Base-by-base conservation (phyloP, 2,888 invertebrate genomes). In the Tachina lurida region DNA sequence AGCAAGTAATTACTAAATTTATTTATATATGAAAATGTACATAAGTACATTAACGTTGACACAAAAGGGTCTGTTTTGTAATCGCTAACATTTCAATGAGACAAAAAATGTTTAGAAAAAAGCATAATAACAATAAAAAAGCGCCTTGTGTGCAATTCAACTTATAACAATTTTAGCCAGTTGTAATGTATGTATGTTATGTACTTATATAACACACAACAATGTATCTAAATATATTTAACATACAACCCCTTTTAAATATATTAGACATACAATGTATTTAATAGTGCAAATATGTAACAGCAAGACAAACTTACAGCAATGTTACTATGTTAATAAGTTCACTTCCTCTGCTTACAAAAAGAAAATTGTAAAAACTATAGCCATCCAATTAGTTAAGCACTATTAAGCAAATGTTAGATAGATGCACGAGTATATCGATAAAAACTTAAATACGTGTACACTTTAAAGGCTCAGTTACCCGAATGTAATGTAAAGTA, bases 331-430 rank as follows among this genome's bases (percentile, higher is more conserved):
- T 31, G 52, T 68, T 81, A 68, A 60, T 81, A 60, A 60, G 74
- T 75, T 75, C 60, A 39, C 74, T 81, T 75, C 68, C 81, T 70
- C 67, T 56, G n/a, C 70, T 19, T 70, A 74, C 54, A 75, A 70
- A 43, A 31, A 17, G 13, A 10, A 15, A n/a, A 10, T 31, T 49
- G 54, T 41, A 58, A 15, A 39, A 81, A 54, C 60, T 71, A 58
- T 58, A 68, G 47, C 56, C 45, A 62, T 82, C 62, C 70, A 75
- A 76, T 82, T 82, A 82, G 81, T 76, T 41, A 41, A 70, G 63
- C 70, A 63, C 49, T 76, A 22, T 63, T 68, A 62, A 39, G 10
- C 45, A 62, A 43, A 67, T 41, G 3, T 12, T 31, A 56, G 9
- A 13, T 8, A 78, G 0, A 43, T 12, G 13, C 15, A n/a, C 43